Percentiles rank a stretch among this genome's conserved stretches.
Evolutionary conservation across 2,113 vertebrate genomes (phyloP).

Genomic region (Amia ocellicauda): DNA sequence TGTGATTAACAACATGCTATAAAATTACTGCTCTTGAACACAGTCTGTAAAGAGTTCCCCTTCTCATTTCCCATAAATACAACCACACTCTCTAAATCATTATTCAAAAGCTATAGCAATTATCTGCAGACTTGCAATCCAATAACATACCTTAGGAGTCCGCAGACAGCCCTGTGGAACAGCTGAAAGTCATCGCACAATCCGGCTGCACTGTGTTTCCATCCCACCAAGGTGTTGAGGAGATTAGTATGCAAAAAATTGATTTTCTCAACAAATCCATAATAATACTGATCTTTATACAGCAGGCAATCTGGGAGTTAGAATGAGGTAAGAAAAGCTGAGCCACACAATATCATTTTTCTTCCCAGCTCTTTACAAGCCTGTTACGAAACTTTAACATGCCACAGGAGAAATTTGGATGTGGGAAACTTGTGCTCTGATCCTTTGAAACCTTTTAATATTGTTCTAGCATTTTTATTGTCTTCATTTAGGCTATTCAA

Average conservation of each 20-base stretch:
- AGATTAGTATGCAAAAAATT: slow-evolving; percentile 57
- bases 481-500: too few species aligned
- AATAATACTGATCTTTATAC: slow-evolving; percentile 59
- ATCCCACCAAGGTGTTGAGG: slow-evolving; percentile 52
- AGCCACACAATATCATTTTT: slow-evolving; percentile 46
- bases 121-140: neutral
- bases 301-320: slow-evolving; percentile 40
- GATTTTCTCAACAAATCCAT: slow-evolving; percentile 57
- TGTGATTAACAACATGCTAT: slow-evolving; percentile 1
- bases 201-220: slow-evolving; percentile 39
- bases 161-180: slow-evolving; percentile 27
- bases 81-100: neutral
- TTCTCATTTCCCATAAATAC: neutral
- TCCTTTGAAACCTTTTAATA: too few species aligned
- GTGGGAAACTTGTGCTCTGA: neutral
- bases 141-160: slow-evolving; percentile 14
- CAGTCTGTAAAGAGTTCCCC: neutral
- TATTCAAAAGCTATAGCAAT: neutral
- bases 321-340: slow-evolving; percentile 45
- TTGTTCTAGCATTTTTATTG: too few species aligned
- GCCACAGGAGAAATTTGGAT: neutral
- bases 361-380: slow-evolving; percentile 34
- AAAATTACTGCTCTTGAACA: neutral
- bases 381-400: neutral
- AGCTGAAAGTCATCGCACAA: slow-evolving; percentile 39